Conservation (phyloP, 1,140 invertebrate species). For the Nymphalis io region DNA sequence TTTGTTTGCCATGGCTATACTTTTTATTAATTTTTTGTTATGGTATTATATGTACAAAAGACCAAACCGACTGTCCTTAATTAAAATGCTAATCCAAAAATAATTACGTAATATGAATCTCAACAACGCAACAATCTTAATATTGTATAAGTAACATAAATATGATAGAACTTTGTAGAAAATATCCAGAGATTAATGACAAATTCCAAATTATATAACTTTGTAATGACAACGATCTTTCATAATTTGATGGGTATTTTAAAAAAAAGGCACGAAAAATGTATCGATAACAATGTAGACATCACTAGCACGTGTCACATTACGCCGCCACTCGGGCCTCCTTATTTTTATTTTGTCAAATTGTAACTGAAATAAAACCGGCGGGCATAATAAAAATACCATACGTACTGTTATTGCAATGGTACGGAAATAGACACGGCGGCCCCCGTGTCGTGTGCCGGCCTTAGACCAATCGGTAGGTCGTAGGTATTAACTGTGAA, state of each 20-base stretch:
- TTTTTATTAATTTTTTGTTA: too few relatives aligned
- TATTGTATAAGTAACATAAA: too few relatives aligned
- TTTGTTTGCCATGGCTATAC: not conserved
- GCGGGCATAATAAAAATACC: conserved; percentile 77
- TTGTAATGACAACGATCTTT: too few relatives aligned
- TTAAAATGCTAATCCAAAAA: too few relatives aligned
- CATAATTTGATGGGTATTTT: too few relatives aligned
- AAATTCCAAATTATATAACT: too few relatives aligned
- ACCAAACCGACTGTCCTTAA: too few relatives aligned
- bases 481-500: conserved; percentile 2
- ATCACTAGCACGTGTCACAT: conserved; percentile 63
- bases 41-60: too few relatives aligned
- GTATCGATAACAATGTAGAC: conserved; percentile 33
- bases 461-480: conserved; percentile 15
- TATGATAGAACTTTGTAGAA: too few relatives aligned
- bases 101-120: too few relatives aligned
- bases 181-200: too few relatives aligned
- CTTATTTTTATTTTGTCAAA: conserved; percentile 80
- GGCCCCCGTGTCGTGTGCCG: conserved; percentile 43
- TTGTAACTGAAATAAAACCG: conserved; percentile 78
- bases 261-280: not conserved
- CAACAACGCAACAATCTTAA: too few relatives aligned
- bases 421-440: conserved; percentile 59
- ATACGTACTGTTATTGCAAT: conserved; percentile 75
- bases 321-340: conserved; percentile 65